phyloP scores from a whole-genome alignment of 2,888 invertebrate species.

The Drosophila testacea region DNA sequence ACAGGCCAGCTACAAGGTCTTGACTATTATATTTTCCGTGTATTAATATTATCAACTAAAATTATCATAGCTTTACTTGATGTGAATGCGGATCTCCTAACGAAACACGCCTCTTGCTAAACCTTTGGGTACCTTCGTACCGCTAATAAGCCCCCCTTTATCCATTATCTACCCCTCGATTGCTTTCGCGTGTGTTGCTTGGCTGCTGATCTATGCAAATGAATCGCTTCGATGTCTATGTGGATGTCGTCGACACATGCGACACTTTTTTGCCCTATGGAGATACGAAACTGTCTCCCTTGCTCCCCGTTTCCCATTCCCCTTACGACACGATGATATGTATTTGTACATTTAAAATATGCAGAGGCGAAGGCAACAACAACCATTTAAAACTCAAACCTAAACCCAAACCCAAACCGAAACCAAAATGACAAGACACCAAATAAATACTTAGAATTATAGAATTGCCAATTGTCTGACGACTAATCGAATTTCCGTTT shows the following conservation, averaged over 20 bases:
- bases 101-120: not conserved
- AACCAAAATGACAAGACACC: constrained; percentile 15
- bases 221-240: constrained; percentile 9
- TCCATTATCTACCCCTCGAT: not conserved
- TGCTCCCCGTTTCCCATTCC: not conserved
- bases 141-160: not conserved
- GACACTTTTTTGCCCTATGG: constrained; percentile 63
- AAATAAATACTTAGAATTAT: constrained; percentile 27
- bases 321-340: not conserved
- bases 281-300: constrained; percentile 30
- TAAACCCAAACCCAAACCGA: constrained; percentile 1
- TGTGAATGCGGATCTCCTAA: not conserved
- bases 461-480: constrained; percentile 53
- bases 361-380: constrained; percentile 13
- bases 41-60: too few species aligned
- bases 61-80: too few species aligned
- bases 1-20: too few species aligned
- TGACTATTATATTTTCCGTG: too few species aligned
- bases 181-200: constrained; percentile 34
- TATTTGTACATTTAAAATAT: constrained; percentile 41
- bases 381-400: not conserved
- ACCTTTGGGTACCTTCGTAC: constrained; percentile 7
- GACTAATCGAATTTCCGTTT: constrained; percentile 60
- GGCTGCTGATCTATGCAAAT: constrained; percentile 63
- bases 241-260: constrained; percentile 29